These are phyloP conservation scores for Rhagophthalmus giganteus DNA, from an alignment of 2,888 invertebrate species.

Conservation along the genomic window DNA sequence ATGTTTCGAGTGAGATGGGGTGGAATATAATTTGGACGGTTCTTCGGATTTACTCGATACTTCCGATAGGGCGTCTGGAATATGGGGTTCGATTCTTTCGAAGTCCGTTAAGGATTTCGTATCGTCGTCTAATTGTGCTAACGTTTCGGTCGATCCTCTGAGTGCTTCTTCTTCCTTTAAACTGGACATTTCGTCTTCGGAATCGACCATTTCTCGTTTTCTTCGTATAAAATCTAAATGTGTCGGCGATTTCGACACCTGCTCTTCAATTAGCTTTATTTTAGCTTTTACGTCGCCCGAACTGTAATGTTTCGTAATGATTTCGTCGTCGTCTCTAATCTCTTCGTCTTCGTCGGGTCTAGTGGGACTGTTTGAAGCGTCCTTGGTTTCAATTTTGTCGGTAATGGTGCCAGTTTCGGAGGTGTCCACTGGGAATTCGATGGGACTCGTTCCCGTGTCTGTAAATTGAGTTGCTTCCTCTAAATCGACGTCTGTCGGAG, in stretches of 20 bases:
- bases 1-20: conserved; percentile 51
- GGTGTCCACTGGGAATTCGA: conserved; percentile 57
- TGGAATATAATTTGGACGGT: conserved; percentile 27
- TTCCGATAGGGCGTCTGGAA: conserved; percentile 28
- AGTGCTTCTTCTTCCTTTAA: conserved; percentile 52
- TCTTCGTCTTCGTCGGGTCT: conserved; percentile 47
- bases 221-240: conserved; percentile 46
- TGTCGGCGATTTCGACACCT: conserved; percentile 49
- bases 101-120: conserved; percentile 37
- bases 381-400: conserved; percentile 58
- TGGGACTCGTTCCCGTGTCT: conserved; percentile 59
- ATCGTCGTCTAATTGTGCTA: conserved; percentile 53
- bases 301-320: conserved; percentile 48
- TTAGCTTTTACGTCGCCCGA: conserved; percentile 62
- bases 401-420: conserved; percentile 60
- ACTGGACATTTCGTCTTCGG: conserved; percentile 55
- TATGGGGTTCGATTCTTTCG: conserved; percentile 38
- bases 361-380: conserved; percentile 60
- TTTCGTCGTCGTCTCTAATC: conserved; percentile 50
- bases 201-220: conserved; percentile 49
- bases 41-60: conserved; percentile 30
- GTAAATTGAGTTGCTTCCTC: conserved; percentile 54
- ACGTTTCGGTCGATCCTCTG: conserved; percentile 51
- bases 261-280: conserved; percentile 60
- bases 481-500: conserved; percentile 48